Evolutionary conservation across 2,113 vertebrate genomes (phyloP).

Genomic region (Xiphophorus couchianus): DNA sequence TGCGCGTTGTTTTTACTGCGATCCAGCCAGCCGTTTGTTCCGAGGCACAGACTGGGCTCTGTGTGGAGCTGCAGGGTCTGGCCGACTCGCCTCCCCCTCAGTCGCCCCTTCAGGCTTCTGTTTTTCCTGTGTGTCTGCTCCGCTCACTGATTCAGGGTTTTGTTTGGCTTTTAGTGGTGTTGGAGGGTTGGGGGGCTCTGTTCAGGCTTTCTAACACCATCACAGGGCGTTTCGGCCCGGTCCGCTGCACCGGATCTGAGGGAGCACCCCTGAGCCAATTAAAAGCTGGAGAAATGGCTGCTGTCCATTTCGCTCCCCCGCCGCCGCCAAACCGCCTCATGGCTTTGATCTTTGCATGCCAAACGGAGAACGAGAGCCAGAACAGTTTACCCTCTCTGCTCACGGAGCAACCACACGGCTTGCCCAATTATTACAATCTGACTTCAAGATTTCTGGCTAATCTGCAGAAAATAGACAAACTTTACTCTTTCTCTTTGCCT

Average conservation of each 20-base stretch:
- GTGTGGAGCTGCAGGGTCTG: conserved; percentile 58
- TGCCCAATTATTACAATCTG: conserved; percentile 77
- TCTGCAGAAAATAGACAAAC: conserved; percentile 69
- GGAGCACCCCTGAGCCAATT: conserved; percentile 73
- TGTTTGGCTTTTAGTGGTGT: conserved; percentile 54
- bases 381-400: conserved; percentile 57
- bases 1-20: conserved; percentile 73
- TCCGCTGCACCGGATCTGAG: conserved; percentile 78
- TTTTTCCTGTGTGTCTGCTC: conserved; percentile 41
- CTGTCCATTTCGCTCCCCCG: conserved; percentile 60
- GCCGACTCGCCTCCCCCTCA: conserved; percentile 44
- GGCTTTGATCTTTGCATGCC: conserved; percentile 75
- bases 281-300: conserved; percentile 63
- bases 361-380: conserved; percentile 70
- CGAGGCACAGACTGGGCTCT: conserved; percentile 49
- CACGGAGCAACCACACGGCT: conserved; percentile 46
- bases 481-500: conserved; percentile 42
- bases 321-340: conserved; percentile 22
- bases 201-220: conserved; percentile 71
- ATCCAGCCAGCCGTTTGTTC: conserved; percentile 70
- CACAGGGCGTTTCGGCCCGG: conserved; percentile 67
- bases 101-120: conserved; percentile 30
- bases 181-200: conserved; percentile 25
- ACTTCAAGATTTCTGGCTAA: conserved; percentile 62
- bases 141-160: conserved; percentile 52